Base-by-base conservation (phyloP, 2,888 invertebrate species). In the Icerya purchasi region DNA sequence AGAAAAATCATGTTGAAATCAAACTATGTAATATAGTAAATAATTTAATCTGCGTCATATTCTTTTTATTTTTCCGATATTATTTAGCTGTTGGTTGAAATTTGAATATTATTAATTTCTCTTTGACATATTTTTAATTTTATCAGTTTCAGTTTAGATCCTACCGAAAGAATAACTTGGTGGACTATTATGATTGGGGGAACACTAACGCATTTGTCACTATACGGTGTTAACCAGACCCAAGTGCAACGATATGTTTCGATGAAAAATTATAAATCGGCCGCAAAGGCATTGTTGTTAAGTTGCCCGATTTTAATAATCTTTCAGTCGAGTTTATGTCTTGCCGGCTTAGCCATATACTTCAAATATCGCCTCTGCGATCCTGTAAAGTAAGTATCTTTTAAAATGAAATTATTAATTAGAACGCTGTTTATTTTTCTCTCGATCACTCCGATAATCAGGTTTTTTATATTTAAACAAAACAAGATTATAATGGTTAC, bases 151-250 rank as follows among this genome's bases (percentile, higher is more conserved):
- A 80, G 82, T 68, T 66, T 77, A 1, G 86, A 91, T 73, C 90
- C 87, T 3, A 89, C 87, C 0, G 79, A 80, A 56, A 76, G 91
- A 19, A 86, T 89, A 65, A 84, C 88, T 0, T 84, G 88, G 80
- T 89, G 86, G 78, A 81, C 84, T 0, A 75, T 89, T 23, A 73
- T 80, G 2, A 75, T 90, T 57, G 91, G 91, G n/a, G 90, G 90
- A 0, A 72, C 82, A 50, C 77, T 84, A 58, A 88, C 86, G 0
- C 90, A 83, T 68, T 70, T 87, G 51, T 83, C 89, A 0, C 68
- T 91, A 5, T 91, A 89, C 70, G 91, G 83, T 2, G 87, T 90
- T 0, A 90, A 90, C 70, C 91, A 91, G 71, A 83, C 88, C 0
- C 90, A 85, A 71, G 74, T 77, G 61, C 76, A 77, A 65, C 67